Base-by-base conservation (phyloP, 2,797 vertebrate species). In the Melanotaenia pygmaea region DNA sequence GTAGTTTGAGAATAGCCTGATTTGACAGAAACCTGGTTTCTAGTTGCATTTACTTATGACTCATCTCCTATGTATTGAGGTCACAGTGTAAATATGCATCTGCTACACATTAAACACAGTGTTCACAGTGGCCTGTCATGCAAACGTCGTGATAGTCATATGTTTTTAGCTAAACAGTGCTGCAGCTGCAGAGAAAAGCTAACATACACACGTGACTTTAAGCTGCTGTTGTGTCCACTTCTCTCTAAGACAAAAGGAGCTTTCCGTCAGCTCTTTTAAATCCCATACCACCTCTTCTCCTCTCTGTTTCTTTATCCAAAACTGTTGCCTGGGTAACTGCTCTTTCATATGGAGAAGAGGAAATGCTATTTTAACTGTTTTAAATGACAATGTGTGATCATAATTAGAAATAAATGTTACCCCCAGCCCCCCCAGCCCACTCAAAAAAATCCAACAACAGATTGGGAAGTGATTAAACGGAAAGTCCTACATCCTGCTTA, bases 51-150 rank as follows among this genome's bases (percentile, higher is more conserved):
- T 71, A 64, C 69, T 63, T 64, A 81, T 85, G 86, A 89, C 79
- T 87, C 85, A 91, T 83, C 58, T 64, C 22, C 61, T 47, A 38
- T 83, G 76, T 73, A 84, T 89, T 80, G 59, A 88, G 81, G 85
- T 84, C 83, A 82, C 70, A 83, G 65, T 82, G 84, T 78, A 88
- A 88, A 84, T 80, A 72, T 59, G 71, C 58, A 84, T 70, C 51
- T 76, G 80, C 69, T 77, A 26, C 79, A 76, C 77, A 67, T 87
- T 78, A 79, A 81, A 82, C 62, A 57, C 58, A 47, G 59, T 37
- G 57, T 76, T 76, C 70, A 60, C 50, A 34, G 64, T 28, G 14
- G 35, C 47, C 51, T 6, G 16, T 47, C 60, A n/a, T 67, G 54
- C 13, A 11, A 68, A 62, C 78, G 67, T 38, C 62, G 57, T 58